Evolutionary conservation across 2,888 invertebrate species (phyloP).

Genomic region (Nephrotoma appendiculata): DNA sequence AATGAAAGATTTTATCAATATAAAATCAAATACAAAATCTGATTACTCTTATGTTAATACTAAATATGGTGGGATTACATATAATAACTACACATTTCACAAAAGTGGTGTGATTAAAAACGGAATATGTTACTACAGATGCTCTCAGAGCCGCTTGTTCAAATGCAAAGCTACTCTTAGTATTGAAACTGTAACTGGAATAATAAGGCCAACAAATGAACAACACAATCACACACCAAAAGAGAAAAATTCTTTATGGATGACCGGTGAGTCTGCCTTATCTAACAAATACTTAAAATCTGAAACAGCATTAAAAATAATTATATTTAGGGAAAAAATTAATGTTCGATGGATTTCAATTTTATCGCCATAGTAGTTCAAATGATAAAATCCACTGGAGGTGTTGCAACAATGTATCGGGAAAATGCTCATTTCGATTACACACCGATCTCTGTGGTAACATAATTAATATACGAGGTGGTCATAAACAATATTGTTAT

Average conservation of each 20-base stretch:
- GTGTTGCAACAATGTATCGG: constrained; percentile 4
- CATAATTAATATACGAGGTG: constrained; percentile 9
- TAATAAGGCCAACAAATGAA: constrained; percentile 8
- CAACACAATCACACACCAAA: constrained; percentile 12
- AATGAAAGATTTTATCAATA: neutral
- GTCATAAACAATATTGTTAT: constrained; percentile 5
- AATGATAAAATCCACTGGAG: constrained; percentile 13
- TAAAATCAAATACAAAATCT: neutral
- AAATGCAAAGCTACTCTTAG: constrained; percentile 11
- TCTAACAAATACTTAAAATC: neutral
- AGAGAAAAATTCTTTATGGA: neutral
- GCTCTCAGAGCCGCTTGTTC: constrained; percentile 6
- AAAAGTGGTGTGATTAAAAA: constrained; percentile 13
- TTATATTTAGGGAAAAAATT: constrained; percentile 12
- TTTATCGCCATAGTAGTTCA: constrained; percentile 11
- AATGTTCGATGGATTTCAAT: constrained; percentile 7
- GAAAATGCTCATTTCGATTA: constrained; percentile 10
- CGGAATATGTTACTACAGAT: constrained; percentile 12
- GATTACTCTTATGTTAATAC: neutral
- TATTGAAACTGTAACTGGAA: constrained; percentile 1
- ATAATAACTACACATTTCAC: constrained; percentile 10
- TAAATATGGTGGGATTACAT: constrained; percentile 7
- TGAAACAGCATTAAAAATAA: neutral
- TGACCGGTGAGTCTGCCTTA: constrained; percentile 7
- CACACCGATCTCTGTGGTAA: constrained; percentile 11